Conservation (phyloP, 2,888 invertebrate genomes). For the Elegia similella region DNA sequence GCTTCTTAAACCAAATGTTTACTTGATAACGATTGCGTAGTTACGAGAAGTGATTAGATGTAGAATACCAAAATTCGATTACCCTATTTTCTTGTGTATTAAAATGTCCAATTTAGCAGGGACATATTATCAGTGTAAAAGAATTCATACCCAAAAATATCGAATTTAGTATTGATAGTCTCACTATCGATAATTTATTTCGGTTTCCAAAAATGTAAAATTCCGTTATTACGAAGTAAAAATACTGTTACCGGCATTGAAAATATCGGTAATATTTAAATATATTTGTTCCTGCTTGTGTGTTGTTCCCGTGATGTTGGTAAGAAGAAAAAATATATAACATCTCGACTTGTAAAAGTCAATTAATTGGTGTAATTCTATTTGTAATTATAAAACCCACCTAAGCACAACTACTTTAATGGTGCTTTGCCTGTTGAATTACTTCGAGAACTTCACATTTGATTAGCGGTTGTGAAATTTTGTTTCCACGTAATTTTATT, state of each 20-base stretch:
- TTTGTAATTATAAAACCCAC: constrained; percentile 40
- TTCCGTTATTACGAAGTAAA: too few relatives aligned
- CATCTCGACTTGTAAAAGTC: constrained; percentile 29
- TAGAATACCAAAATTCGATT: constrained; percentile 27
- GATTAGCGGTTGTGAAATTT: constrained; percentile 69
- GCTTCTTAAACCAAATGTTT: constrained; percentile 55
- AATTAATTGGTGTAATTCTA: constrained; percentile 24
- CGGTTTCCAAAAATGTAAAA: too few relatives aligned
- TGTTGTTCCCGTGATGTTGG: constrained; percentile 1
- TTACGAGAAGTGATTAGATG: constrained; percentile 27
- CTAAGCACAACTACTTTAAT: constrained; percentile 55
- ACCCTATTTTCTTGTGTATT: constrained; percentile 24
- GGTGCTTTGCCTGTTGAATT: constrained; percentile 65
- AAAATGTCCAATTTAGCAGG: constrained; percentile 15
- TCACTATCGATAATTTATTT: too few relatives aligned
- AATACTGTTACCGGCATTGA: too few relatives aligned
- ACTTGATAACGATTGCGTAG: constrained; percentile 36
- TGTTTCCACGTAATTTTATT: constrained; percentile 44
- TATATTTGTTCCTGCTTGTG: too few relatives aligned
- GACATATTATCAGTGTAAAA: neutral
- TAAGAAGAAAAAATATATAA: neutral
- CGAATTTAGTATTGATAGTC: too few relatives aligned
- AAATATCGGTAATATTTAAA: too few relatives aligned
- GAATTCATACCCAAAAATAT: too few relatives aligned
- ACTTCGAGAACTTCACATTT: constrained; percentile 44